Conservation (phyloP, 2,888 invertebrate genomes). For the Diarsia mendica region DNA sequence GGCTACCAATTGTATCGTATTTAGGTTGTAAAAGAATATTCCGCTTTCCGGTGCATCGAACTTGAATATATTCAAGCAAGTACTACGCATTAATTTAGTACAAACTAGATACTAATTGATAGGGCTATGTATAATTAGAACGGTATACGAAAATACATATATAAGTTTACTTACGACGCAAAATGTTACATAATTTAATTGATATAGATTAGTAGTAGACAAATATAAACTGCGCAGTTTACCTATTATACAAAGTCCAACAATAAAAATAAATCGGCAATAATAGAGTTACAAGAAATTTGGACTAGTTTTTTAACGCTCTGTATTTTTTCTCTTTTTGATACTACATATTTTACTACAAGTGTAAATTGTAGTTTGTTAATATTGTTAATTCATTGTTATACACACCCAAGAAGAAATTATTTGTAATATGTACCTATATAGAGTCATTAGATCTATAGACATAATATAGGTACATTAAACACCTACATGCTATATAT, state of each 20-base stretch:
- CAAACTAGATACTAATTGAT: slow-evolving; percentile 17
- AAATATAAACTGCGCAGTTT: background rate
- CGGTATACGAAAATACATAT: slow-evolving; percentile 17
- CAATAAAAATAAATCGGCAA: too few species aligned
- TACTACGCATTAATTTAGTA: slow-evolving; percentile 42
- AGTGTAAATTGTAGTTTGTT: too few species aligned
- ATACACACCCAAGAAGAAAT: too few species aligned
- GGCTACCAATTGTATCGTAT: slow-evolving; percentile 1
- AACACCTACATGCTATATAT: too few species aligned
- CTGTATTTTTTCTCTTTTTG: too few species aligned
- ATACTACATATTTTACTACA: too few species aligned
- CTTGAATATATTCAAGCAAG: slow-evolving; percentile 48
- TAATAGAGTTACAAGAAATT: too few species aligned
- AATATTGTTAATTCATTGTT: too few species aligned
- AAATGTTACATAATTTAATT: slow-evolving; percentile 14
- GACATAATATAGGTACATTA: too few species aligned
- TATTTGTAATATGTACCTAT: too few species aligned
- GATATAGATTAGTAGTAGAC: slow-evolving; percentile 9
- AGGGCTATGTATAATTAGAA: slow-evolving; percentile 26
- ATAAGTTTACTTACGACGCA: slow-evolving; percentile 1
- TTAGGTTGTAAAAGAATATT: slow-evolving; percentile 63
- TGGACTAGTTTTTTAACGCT: too few species aligned
- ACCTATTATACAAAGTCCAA: background rate
- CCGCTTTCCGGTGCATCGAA: slow-evolving; percentile 63
- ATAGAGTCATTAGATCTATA: too few species aligned